Evolutionary conservation across 2,888 invertebrate genomes (phyloP).

Genomic region (Rhagophthalmus giganteus): DNA sequence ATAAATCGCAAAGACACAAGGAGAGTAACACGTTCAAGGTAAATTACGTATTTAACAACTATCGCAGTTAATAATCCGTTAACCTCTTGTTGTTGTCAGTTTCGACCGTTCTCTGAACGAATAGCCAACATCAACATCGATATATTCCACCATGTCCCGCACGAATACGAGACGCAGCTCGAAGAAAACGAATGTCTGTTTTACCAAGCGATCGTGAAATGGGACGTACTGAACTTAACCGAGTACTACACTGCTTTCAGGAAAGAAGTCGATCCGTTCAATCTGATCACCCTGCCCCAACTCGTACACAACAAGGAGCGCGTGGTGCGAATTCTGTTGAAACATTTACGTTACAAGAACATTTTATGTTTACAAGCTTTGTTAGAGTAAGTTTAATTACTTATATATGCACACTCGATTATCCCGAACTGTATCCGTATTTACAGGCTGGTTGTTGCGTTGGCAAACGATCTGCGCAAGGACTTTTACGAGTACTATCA

Average conservation of each 20-base stretch:
- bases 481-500: slow-evolving; percentile 89
- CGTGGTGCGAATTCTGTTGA: slow-evolving; percentile 71
- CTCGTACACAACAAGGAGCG: slow-evolving; percentile 78
- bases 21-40: slow-evolving; percentile 79
- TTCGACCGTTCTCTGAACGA: slow-evolving; percentile 84
- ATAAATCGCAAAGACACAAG: slow-evolving; percentile 73
- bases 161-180: slow-evolving; percentile 69
- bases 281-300: slow-evolving; percentile 80
- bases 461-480: slow-evolving; percentile 83
- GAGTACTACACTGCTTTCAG: slow-evolving; percentile 78
- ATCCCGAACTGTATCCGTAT: too few relatives aligned
- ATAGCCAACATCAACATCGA: slow-evolving; percentile 85
- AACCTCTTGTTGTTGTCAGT: slow-evolving; percentile 62
- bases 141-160: slow-evolving; percentile 82
- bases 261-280: slow-evolving; percentile 66
- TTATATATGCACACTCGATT: slow-evolving; percentile 1
- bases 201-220: slow-evolving; percentile 80
- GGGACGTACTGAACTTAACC: slow-evolving; percentile 86
- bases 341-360: slow-evolving; percentile 73
- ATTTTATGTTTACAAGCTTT: slow-evolving; percentile 77
- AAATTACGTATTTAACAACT: too few relatives aligned
- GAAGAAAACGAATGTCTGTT: slow-evolving; percentile 79
- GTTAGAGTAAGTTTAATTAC: slow-evolving; percentile 71
- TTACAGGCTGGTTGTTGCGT: slow-evolving; percentile 76
- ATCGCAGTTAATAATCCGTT: slow-evolving; percentile 7